Percentiles rank a stretch among this genome's conserved stretches.
These are phyloP conservation scores for Parauchenoglanis ngamensis DNA, from an alignment of 2,797 vertebrate species.

Conservation along the genomic window DNA sequence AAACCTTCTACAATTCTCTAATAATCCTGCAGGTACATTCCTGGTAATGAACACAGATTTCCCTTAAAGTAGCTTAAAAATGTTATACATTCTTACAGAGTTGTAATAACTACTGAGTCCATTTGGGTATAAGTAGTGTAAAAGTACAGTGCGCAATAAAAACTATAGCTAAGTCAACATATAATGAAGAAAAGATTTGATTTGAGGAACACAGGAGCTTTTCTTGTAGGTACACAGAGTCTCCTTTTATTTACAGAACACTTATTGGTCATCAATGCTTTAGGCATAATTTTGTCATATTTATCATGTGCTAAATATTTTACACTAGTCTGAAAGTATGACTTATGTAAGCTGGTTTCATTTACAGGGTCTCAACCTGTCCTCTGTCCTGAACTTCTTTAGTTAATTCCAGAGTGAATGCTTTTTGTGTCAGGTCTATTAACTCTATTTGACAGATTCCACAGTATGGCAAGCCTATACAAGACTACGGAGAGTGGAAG, in stretches of 20 bases:
- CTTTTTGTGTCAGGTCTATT: slow-evolving; percentile 59
- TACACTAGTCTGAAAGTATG: neutral
- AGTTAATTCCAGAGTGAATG: slow-evolving; percentile 24
- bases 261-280: neutral
- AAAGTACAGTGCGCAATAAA: neutral
- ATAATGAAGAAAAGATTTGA: neutral
- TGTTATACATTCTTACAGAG: too few species aligned
- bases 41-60: neutral
- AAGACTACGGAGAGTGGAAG: slow-evolving; percentile 37
- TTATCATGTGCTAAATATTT: neutral
- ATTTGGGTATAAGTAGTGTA: neutral
- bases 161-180: neutral
- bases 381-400: neutral
- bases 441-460: slow-evolving; percentile 67
- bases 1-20: neutral
- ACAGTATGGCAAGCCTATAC: slow-evolving; percentile 55
- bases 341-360: neutral
- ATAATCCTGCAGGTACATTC: neutral
- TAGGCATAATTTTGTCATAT: neutral
- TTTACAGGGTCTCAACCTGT: neutral
- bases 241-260: neutral
- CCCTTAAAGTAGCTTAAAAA: neutral
- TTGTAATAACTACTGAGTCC: neutral
- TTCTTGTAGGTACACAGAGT: slow-evolving; percentile 8
- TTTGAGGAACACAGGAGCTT: neutral